Conservation (phyloP, 2,888 invertebrate species). For the Melikaiella ostensackeni region DNA sequence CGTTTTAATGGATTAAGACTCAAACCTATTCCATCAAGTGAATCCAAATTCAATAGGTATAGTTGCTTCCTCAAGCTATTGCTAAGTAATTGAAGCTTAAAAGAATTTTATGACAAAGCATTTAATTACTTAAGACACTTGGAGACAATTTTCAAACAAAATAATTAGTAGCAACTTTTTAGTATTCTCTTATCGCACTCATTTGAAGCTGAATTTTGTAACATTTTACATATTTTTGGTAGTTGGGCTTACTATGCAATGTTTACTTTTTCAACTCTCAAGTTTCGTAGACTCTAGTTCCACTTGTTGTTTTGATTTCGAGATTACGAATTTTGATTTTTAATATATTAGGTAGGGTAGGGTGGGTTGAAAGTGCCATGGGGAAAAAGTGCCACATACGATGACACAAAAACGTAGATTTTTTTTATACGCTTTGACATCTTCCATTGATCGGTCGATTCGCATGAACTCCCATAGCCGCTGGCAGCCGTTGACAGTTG, state of each 20-base stretch:
- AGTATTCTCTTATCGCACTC: not conserved
- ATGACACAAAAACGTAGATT: no score
- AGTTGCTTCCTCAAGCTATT: not conserved
- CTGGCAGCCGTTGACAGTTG: no score
- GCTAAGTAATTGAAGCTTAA: not conserved
- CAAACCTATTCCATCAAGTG: not conserved
- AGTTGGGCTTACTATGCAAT: no score
- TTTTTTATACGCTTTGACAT: no score
- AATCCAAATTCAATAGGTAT: not conserved
- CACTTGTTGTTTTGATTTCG: not conserved
- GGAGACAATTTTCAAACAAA: not conserved
- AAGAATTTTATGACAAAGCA: no score
- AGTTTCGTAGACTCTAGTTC: not conserved
- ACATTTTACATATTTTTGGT: not conserved
- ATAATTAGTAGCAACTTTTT: not conserved
- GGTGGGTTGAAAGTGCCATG: no score
- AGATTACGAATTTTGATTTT: slow-evolving; percentile 16
- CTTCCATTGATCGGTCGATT: no score
- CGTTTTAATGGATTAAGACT: slow-evolving; percentile 30
- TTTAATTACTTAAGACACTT: no score
- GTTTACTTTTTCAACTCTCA: not conserved
- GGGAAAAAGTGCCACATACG: no score
- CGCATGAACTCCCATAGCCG: no score
- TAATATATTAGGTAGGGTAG: no score
- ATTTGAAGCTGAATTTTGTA: not conserved